Evolutionary conservation across 1,140 invertebrate genomes (phyloP).

Genomic region (Fopius arisanus): DNA sequence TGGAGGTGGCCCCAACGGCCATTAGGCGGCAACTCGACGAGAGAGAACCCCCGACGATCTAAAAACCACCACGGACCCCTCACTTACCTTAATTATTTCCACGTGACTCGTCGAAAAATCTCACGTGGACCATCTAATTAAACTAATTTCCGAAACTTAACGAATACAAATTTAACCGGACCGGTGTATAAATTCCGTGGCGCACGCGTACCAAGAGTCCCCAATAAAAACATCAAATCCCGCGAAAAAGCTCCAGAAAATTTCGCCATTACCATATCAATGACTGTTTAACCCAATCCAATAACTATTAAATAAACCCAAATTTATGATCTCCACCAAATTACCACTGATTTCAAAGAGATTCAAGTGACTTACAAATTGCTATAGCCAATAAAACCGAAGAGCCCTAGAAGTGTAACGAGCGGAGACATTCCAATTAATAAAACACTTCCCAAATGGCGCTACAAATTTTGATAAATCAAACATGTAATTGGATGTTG

Average conservation of each 20-base stretch:
- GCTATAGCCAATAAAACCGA: no score
- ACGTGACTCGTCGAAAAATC: conserved; percentile 62
- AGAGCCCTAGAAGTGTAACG: background rate
- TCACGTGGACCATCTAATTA: conserved; percentile 54
- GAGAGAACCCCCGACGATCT: conserved; percentile 36
- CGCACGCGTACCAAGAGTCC: background rate
- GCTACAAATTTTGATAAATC: conserved; percentile 14
- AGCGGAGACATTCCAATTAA: no score
- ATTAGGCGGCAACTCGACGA: conserved; percentile 43
- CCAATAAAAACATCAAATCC: background rate
- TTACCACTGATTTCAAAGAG: background rate
- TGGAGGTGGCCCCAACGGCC: conserved; percentile 42
- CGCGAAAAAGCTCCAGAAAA: no score
- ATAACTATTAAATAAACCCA: background rate
- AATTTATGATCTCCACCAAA: background rate
- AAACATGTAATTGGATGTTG: conserved; percentile 15
- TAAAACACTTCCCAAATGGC: background rate
- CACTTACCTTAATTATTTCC: conserved; percentile 63
- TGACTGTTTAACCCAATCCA: background rate
- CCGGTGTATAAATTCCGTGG: background rate
- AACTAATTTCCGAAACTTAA: conserved; percentile 50
- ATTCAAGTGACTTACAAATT: background rate
- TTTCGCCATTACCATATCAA: background rate
- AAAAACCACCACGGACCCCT: conserved; percentile 43
- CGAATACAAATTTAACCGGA: conserved; percentile 19